Percentiles rank a stretch among this genome's conserved stretches.
These are phyloP conservation scores for Apotomis betuletana DNA, from an alignment of 2,888 invertebrate genomes.

Conservation along the genomic window DNA sequence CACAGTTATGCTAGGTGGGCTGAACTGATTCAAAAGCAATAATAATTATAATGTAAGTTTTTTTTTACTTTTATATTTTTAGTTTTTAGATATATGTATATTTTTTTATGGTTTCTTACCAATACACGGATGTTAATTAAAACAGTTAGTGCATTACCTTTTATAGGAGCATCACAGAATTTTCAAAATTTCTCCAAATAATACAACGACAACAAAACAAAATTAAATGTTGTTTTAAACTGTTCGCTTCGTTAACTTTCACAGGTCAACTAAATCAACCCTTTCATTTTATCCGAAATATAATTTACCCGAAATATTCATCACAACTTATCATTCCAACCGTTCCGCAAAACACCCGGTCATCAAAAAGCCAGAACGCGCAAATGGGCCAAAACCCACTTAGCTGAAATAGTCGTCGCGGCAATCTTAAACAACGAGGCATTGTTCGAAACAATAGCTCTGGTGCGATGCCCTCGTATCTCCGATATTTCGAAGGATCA, in stretches of 20 bases:
- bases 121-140: too few relatives aligned
- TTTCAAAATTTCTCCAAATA: too few relatives aligned
- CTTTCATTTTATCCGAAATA: not conserved
- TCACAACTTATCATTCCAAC: conserved; percentile 30
- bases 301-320: not conserved
- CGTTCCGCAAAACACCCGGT: conserved; percentile 30
- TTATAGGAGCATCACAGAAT: too few relatives aligned
- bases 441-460: conserved; percentile 32
- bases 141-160: too few relatives aligned
- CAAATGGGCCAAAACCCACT: conserved; percentile 35
- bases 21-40: too few relatives aligned
- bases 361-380: conserved; percentile 37
- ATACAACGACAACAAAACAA: too few relatives aligned
- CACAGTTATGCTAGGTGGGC: too few relatives aligned
- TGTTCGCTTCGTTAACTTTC: not conserved
- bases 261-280: not conserved
- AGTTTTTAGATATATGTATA: too few relatives aligned
- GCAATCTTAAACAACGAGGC: conserved; percentile 37
- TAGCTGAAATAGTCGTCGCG: conserved; percentile 30
- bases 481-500: conserved; percentile 40
- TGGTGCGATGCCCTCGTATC: conserved; percentile 25
- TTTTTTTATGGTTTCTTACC: too few relatives aligned
- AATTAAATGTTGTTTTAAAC: too few relatives aligned
- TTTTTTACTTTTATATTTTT: too few relatives aligned
- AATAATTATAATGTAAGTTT: too few relatives aligned